Conservation (phyloP, 2,797 vertebrate genomes). For the Paramormyrops hopkinsi region DNA sequence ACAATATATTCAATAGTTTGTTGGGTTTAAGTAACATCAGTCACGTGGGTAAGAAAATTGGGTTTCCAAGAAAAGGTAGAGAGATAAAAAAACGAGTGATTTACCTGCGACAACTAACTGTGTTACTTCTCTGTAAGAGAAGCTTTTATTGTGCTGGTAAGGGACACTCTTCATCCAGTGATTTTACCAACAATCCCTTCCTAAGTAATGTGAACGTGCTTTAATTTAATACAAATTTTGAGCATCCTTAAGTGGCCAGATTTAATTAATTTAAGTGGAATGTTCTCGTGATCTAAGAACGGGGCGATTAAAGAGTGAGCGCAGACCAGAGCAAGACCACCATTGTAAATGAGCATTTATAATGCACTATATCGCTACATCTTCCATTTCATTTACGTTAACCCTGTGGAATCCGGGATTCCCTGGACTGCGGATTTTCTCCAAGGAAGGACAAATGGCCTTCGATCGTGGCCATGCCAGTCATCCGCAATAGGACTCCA, state of each 20-base stretch:
- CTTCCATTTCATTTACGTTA: background rate
- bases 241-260: background rate
- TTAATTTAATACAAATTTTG: background rate
- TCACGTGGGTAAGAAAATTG: background rate
- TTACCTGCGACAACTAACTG: background rate
- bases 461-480: background rate
- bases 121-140: background rate
- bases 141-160: background rate
- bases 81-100: background rate
- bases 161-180: background rate
- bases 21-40: background rate
- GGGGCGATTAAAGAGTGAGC: background rate
- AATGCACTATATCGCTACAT: background rate
- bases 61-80: background rate
- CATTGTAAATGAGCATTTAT: background rate
- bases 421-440: background rate
- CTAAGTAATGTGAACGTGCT: background rate
- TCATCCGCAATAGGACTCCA: background rate
- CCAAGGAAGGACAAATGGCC: background rate
- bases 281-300: slow-evolving; percentile 2
- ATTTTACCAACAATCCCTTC: background rate
- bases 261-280: slow-evolving; percentile 17
- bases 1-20: background rate
- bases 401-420: too few species aligned
- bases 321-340: background rate